Evolutionary conservation across 2,113 vertebrate genomes (phyloP).

Genomic region (Eonycteris spelaea): DNA sequence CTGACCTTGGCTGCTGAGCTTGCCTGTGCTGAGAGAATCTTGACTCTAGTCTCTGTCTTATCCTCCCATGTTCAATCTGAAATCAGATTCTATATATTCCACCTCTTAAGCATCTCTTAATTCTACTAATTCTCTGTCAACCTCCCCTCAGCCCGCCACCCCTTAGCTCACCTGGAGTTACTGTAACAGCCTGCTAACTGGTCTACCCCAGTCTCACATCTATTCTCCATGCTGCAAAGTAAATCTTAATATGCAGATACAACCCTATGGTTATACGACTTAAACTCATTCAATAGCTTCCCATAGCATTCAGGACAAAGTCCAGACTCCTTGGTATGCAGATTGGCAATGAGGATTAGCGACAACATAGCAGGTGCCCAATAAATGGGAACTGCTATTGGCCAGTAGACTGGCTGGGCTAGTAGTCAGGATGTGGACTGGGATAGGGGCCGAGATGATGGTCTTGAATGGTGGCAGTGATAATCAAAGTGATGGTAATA

Average conservation of each 20-base stretch:
- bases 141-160: too few species aligned
- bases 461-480: neutral
- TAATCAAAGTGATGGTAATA: neutral
- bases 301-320: neutral
- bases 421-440: neutral
- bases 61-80: neutral
- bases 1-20: neutral
- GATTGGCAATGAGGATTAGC: neutral
- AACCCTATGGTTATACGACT: neutral
- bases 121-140: neutral
- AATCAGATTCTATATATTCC: neutral
- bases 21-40: neutral
- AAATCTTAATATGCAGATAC: neutral
- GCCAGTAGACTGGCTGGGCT: neutral
- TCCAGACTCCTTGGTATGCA: neutral
- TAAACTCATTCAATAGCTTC: neutral
- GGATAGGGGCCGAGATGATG: neutral
- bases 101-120: neutral
- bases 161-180: neutral
- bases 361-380: neutral
- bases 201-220: neutral
- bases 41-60: neutral
- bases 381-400: neutral
- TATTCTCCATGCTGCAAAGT: neutral
- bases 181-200: neutral